Percentiles rank a stretch among this genome's conserved stretches.
Evolutionary conservation across 2,888 invertebrate species (phyloP).

Genomic region (Zonitis immaculata): DNA sequence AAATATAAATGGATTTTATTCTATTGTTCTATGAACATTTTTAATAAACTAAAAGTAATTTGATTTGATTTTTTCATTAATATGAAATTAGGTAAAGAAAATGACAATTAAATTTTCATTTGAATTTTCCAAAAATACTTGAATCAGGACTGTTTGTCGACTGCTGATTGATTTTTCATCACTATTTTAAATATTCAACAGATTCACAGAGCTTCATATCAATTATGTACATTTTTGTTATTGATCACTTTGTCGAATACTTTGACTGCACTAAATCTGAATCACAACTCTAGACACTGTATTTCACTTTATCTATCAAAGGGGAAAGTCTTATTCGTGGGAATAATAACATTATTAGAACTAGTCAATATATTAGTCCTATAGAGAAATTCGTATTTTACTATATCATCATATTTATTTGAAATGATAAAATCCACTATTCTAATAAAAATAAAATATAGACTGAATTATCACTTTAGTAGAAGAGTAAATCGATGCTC

Average conservation of each 20-base stretch:
- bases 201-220: not conserved
- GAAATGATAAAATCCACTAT: too few species aligned
- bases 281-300: slow-evolving; percentile 3
- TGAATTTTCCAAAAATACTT: not conserved
- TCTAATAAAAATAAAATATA: too few species aligned
- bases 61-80: not conserved
- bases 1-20: not conserved
- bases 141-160: not conserved
- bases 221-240: too few species aligned
- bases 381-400: slow-evolving; percentile 2
- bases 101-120: not conserved
- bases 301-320: slow-evolving; percentile 19
- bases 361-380: slow-evolving; percentile 20
- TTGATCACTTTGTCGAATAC: too few species aligned
- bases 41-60: not conserved
- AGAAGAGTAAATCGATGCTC: too few species aligned
- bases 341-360: slow-evolving; percentile 22
- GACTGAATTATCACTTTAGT: too few species aligned
- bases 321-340: slow-evolving; percentile 18
- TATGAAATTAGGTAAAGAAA: too few species aligned
- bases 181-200: not conserved
- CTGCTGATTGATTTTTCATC: not conserved
- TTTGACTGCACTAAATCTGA: not conserved
- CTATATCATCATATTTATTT: too few species aligned
- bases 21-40: not conserved